Evolutionary conservation across 2,797 vertebrate species (phyloP).

Genomic region (Mallotus villosus): DNA sequence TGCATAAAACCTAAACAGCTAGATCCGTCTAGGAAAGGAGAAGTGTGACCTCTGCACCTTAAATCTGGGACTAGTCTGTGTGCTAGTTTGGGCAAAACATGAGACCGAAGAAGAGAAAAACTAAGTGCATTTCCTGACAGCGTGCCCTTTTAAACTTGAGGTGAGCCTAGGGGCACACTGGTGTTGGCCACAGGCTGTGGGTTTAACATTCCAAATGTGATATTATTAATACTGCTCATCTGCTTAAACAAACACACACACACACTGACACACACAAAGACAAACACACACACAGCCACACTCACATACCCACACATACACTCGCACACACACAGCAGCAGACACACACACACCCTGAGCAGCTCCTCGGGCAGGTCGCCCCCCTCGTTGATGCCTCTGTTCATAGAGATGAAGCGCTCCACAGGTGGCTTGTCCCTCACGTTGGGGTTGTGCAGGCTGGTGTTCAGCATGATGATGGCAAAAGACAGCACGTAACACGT

Average conservation of each 20-base stretch:
- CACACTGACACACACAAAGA: background rate
- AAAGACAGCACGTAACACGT: conserved; percentile 97
- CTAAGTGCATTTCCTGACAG: background rate
- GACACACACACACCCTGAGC: conserved; percentile 57
- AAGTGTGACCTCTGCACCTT: conserved; percentile 16
- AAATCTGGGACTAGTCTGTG: background rate
- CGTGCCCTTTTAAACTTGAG: conserved; percentile 17
- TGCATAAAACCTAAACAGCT: conserved; percentile 30
- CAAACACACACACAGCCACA: background rate
- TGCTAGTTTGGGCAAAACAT: background rate
- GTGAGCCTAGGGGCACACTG: conserved; percentile 17
- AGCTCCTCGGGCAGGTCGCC: conserved; percentile 94
- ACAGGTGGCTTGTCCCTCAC: conserved; percentile 90
- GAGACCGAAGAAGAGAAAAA: background rate
- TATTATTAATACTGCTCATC: conserved; percentile 10
- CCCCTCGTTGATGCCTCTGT: conserved; percentile 92
- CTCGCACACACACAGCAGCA: conserved; percentile 6
- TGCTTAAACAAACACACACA: background rate
- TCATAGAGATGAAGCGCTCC: conserved; percentile 94
- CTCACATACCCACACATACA: background rate
- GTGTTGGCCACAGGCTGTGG: conserved; percentile 7
- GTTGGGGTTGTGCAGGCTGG: conserved; percentile 94
- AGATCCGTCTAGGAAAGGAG: conserved; percentile 10
- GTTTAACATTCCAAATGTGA: conserved; percentile 8
- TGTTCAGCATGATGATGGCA: conserved; percentile 97